Evolutionary conservation across 2,888 invertebrate genomes (phyloP), one percentile per base, ranked within the genome.

Genomic region (Spisula solida): DNA sequence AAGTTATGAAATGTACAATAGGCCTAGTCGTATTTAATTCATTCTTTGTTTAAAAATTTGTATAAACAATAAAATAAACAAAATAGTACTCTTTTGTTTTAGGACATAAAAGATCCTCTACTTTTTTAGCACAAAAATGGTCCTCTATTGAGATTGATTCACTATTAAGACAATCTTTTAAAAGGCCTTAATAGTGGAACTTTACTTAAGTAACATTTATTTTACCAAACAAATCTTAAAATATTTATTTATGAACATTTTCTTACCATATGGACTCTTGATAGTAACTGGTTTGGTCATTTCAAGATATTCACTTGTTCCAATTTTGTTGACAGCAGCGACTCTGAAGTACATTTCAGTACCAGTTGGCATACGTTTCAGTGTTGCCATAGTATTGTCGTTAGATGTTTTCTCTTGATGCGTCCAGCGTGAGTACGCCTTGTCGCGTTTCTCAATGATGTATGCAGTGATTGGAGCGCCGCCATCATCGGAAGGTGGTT

Each of bases 341-440:
- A 99, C 98, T 92, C 99, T 97, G 97, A 99, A 98, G 97, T 98
- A 97, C 96, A 99, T 99, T 95, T 98, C 98, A 66, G 97, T 97
- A 95, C 98, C 98, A 96, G 98, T 98, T 93, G 98, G 97, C 90
- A 99, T 97, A 95, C 98, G 98, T 66, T 94, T 93, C 66, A 98
- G 97, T 0, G 98, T 97, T 86, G 98, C 97, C 4, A 95, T 95
- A 10, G 99, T 95, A 29, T 92, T 94, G 82, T 94, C 92, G 20
- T 94, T 94, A 29, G 95, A 92, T 29, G 94, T 93, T 85, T 95
- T 94, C 66, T 95, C 95, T 8, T 94, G 95, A 60, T 93, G 94
- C 34, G 93, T 91, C 96, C 96, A 96, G 25, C 93, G 90, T 34
- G 93, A 90, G 60, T 93, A 92, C 31, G 90, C 87, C 60, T 92